phyloP scores from a whole-genome alignment of 2,113 vertebrate genomes.

The Muscicapa adusta region DNA sequence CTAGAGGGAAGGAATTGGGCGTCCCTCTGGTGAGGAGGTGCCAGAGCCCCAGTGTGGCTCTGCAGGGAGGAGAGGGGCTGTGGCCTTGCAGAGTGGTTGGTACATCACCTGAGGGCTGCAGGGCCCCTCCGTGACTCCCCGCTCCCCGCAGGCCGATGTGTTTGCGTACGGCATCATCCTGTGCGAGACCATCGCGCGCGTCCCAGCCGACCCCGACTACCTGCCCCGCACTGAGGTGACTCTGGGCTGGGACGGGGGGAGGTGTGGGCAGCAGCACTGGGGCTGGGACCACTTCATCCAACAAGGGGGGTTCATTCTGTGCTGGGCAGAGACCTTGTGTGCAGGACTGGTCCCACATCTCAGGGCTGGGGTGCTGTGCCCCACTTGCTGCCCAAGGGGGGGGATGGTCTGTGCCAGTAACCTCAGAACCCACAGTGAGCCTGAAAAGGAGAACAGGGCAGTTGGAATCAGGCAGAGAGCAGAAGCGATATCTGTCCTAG shows the following conservation, averaged over 20 bases:
- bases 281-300: background rate
- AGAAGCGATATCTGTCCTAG: background rate
- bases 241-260: background rate
- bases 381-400: background rate
- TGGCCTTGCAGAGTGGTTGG: background rate
- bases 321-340: rapidly evolving
- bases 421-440: background rate
- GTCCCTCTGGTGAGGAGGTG: rapidly evolving
- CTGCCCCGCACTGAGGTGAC: conserved; percentile 90
- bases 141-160: conserved; percentile 73
- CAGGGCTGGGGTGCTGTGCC: background rate
- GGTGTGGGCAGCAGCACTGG: rapidly evolving
- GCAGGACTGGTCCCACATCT: background rate
- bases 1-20: background rate
- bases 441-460: background rate
- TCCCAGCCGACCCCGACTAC: conserved; percentile 92
- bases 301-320: rapidly evolving
- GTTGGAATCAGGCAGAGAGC: background rate
- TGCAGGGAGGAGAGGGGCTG: background rate
- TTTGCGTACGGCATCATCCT: conserved; percentile 93
- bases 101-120: rapidly evolving
- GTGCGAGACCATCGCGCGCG: conserved; percentile 90
- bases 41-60: background rate
- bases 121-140: background rate
- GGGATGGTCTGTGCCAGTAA: background rate